Base-by-base conservation (phyloP, 2,113 vertebrate species). In the Heterocephalus glaber region DNA sequence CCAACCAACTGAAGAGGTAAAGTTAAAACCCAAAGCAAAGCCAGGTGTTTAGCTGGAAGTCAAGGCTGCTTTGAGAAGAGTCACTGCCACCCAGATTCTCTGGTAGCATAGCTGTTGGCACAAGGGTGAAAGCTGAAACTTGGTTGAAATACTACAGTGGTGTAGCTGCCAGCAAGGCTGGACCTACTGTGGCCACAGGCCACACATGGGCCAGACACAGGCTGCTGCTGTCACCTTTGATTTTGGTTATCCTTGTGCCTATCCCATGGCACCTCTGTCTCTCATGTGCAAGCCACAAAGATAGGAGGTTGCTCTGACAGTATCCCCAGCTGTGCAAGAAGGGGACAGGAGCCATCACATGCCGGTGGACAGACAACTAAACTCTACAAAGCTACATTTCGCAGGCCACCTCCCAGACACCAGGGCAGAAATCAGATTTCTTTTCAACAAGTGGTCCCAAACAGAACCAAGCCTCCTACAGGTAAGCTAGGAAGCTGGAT, bases 11-110 rank as follows among this genome's bases (percentile, higher is more conserved):
- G 33, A 61, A 86, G 79, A 79, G 58, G 86, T 33, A 26, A 70
- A 90, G 14, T 44, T 60, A 58, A 87, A 92, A 54, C 44, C 54
- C 33, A 58, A 44, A 81, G 77, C 61, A 85, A 95, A 91, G 70
- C 44, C 30, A 61, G 33, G n/a, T 60, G 82, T 65, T 44, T 54
- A 83, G 63, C 86, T 90, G 17, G 54, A 89, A 90, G 58, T 11
- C 20, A 58, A 24, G 17, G 30, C 35, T 86, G 35, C 84, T 86
- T 86, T 58, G 8, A 44, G 58, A 52, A 86, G 17, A 61, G 41
- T 28, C 12, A 3, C 11, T 81, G 44, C 28, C 1, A 28, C 56
- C 20, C 16, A 24, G 35, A 41, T 61, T 85, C 86, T 80, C 94
- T 89, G 94, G 74, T 28, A 84, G 72, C 0, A 61, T n/a, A 58